Evolutionary conservation across 2,797 vertebrate genomes (phyloP).

Genomic region (Xenopus petersii): DNA sequence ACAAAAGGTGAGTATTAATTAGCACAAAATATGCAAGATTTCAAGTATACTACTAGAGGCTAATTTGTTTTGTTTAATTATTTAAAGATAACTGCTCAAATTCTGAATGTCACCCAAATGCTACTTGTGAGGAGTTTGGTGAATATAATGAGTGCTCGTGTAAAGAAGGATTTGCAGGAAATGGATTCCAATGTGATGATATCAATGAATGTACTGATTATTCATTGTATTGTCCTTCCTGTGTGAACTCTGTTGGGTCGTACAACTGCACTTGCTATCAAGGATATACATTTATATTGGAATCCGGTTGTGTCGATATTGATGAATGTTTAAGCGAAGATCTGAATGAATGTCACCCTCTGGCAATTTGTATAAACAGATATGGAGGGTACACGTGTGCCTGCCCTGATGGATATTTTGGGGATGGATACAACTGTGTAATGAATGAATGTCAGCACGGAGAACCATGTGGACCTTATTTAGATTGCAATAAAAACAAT

Average conservation of each 20-base stretch:
- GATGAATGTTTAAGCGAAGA: slow-evolving; percentile 58
- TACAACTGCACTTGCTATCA: slow-evolving; percentile 47
- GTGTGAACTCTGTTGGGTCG: slow-evolving; percentile 45
- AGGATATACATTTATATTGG: slow-evolving; percentile 51
- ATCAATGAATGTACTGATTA: slow-evolving; percentile 47
- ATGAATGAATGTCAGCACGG: slow-evolving; percentile 21
- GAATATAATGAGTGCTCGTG: slow-evolving; percentile 55
- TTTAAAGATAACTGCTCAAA: slow-evolving; percentile 12
- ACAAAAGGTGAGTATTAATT: neutral
- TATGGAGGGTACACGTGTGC: slow-evolving; percentile 46
- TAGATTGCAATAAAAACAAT: slow-evolving; percentile 28
- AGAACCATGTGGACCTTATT: slow-evolving; percentile 7
- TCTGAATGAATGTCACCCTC: slow-evolving; percentile 21
- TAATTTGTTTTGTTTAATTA: neutral
- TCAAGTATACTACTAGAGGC: neutral
- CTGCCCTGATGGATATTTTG: slow-evolving; percentile 43
- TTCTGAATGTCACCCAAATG: slow-evolving; percentile 45
- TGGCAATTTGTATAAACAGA: slow-evolving; percentile 49
- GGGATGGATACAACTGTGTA: slow-evolving; percentile 44
- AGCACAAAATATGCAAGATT: neutral
- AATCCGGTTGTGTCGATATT: slow-evolving; percentile 56
- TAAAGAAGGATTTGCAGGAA: slow-evolving; percentile 60
- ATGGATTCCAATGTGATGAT: slow-evolving; percentile 60
- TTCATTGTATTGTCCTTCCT: slow-evolving; percentile 9
- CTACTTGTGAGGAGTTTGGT: slow-evolving; percentile 24